These are phyloP conservation scores for Mormyrus hasselquistii DNA, from an alignment of 2,797 vertebrate genomes.

Conservation along the genomic window DNA sequence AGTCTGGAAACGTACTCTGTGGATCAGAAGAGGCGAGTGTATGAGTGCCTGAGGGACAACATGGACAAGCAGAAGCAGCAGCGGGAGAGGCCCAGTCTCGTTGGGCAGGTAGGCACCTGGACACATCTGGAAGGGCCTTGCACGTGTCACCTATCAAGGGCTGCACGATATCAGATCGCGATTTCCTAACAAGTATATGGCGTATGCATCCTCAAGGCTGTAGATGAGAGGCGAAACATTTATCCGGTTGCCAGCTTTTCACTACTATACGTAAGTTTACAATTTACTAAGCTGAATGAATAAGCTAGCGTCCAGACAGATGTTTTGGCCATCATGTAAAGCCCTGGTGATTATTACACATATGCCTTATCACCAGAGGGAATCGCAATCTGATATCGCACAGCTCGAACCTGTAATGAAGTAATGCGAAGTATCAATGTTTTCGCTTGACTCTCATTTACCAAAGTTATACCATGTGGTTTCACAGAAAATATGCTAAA, in stretches of 20 bases:
- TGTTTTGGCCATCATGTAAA: neutral
- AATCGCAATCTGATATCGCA: neutral
- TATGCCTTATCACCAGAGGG: neutral
- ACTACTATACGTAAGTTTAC: neutral
- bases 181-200: neutral
- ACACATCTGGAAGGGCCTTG: neutral
- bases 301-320: neutral
- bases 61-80: conserved; percentile 64
- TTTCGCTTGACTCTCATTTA: neutral
- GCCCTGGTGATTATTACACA: neutral
- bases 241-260: neutral
- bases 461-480: neutral
- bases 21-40: conserved; percentile 78
- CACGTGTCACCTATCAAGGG: neutral
- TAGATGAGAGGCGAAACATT: neutral
- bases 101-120: conserved; percentile 38
- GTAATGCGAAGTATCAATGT: neutral
- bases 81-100: conserved; percentile 23
- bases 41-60: conserved; percentile 73
- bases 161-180: neutral
- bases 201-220: neutral
- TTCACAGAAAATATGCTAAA: neutral
- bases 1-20: conserved; percentile 74
- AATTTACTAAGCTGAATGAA: neutral
- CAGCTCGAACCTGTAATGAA: neutral